These are phyloP conservation scores for Meriones psammophilus DNA, from an alignment of 2,797 vertebrate genomes.

Conservation along the genomic window DNA sequence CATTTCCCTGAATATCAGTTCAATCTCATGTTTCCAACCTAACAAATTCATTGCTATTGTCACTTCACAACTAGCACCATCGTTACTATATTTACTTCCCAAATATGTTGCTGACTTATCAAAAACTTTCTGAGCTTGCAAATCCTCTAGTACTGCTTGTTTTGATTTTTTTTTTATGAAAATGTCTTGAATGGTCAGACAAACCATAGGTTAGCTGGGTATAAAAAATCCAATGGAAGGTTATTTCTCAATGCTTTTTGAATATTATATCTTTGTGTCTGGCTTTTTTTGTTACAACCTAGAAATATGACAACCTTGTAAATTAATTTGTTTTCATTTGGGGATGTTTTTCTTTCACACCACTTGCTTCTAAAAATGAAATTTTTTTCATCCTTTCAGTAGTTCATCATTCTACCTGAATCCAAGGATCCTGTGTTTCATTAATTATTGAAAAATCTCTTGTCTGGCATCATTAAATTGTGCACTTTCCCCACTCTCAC, in stretches of 20 bases:
- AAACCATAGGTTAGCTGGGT: slow-evolving; percentile 39
- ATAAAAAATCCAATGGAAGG: slow-evolving; percentile 36
- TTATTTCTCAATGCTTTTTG: slow-evolving; percentile 4
- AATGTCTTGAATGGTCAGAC: not conserved
- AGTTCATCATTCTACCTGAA: not conserved
- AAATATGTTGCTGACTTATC: not conserved
- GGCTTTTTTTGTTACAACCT: not conserved
- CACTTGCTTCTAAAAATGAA: not conserved
- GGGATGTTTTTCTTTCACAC: not conserved
- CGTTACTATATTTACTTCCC: not conserved
- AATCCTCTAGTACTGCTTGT: not conserved
- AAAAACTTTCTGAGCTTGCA: not conserved
- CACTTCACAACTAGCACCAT: no score
- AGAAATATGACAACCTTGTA: not conserved
- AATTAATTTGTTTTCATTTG: not conserved
- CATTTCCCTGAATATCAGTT: not conserved
- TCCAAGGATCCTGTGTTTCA: not conserved
- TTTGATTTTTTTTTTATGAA: not conserved
- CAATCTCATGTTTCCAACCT: not conserved
- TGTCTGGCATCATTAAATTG: not conserved
- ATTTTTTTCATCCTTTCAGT: not conserved
- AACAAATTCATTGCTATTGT: not conserved
- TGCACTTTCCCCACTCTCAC: not conserved
- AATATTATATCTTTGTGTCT: slow-evolving; percentile 25
- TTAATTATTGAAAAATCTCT: slow-evolving; percentile 13